Evolutionary conservation across 2,888 invertebrate genomes (phyloP).

Genomic region (Spilarctia lutea): DNA sequence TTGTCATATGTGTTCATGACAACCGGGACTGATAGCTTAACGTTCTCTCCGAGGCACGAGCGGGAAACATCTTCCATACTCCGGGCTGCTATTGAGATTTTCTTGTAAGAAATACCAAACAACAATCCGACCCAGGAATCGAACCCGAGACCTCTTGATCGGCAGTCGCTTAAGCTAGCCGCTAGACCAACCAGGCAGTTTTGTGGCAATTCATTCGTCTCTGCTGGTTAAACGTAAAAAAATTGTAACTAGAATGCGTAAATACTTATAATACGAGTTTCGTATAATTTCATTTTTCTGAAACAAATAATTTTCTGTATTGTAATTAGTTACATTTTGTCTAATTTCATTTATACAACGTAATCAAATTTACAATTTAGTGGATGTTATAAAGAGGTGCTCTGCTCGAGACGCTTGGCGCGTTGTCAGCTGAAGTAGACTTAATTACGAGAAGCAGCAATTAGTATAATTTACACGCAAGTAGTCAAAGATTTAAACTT

Average conservation of each 20-base stretch:
- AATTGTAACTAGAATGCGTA: background rate
- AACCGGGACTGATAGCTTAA: too few relatives aligned
- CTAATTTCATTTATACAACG: background rate
- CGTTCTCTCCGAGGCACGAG: too few relatives aligned
- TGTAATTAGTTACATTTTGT: background rate
- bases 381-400: background rate
- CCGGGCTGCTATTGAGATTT: too few relatives aligned
- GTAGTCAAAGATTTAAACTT: constrained; percentile 1
- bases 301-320: background rate
- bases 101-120: too few relatives aligned
- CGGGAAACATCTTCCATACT: too few relatives aligned
- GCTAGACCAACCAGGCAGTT: too few relatives aligned
- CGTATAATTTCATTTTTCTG: background rate
- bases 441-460: background rate
- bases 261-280: background rate
- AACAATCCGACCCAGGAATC: too few relatives aligned
- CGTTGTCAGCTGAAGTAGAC: background rate
- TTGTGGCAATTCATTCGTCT: too few relatives aligned
- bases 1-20: too few relatives aligned
- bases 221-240: background rate
- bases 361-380: background rate
- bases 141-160: too few relatives aligned
- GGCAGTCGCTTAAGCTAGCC: too few relatives aligned
- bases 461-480: background rate
- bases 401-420: background rate